Conservation (phyloP, 2,888 invertebrate genomes). For the Ichneumoninae sp. region DNA sequence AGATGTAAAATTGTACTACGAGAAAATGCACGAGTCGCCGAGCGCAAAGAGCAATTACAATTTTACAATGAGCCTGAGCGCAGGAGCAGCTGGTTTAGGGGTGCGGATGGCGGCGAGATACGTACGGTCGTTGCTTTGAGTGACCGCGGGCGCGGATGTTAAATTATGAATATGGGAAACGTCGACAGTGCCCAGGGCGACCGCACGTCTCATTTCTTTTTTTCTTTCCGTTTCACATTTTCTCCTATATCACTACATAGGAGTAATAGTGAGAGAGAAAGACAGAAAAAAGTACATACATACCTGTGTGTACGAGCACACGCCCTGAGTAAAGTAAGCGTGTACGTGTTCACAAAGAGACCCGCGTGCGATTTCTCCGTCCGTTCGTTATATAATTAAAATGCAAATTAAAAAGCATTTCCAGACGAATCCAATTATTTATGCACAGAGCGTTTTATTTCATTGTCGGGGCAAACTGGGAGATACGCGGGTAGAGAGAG, state of each 20-base stretch:
- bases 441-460: constrained; percentile 67
- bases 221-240: constrained; percentile 20
- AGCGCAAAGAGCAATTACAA: constrained; percentile 57
- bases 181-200: constrained; percentile 57
- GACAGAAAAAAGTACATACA: neutral
- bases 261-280: neutral
- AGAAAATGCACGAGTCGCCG: neutral
- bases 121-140: constrained; percentile 43
- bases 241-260: neutral
- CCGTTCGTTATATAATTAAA: constrained; percentile 67
- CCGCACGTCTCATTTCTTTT: neutral
- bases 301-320: neutral
- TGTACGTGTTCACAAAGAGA: constrained; percentile 33
- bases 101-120: constrained; percentile 27
- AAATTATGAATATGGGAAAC: constrained; percentile 68
- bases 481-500: constrained; percentile 6
- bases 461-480: constrained; percentile 55
- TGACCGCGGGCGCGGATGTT: constrained; percentile 60
- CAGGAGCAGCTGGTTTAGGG: neutral
- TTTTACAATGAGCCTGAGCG: constrained; percentile 49
- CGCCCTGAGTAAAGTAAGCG: neutral
- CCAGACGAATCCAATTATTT: constrained; percentile 70
- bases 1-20: neutral
- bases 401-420: constrained; percentile 71
- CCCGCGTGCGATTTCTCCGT: constrained; percentile 30